Percentiles rank a stretch among this genome's conserved stretches.
phyloP scores from a whole-genome alignment of 2,888 invertebrate species.

The Apoda limacodes region DNA sequence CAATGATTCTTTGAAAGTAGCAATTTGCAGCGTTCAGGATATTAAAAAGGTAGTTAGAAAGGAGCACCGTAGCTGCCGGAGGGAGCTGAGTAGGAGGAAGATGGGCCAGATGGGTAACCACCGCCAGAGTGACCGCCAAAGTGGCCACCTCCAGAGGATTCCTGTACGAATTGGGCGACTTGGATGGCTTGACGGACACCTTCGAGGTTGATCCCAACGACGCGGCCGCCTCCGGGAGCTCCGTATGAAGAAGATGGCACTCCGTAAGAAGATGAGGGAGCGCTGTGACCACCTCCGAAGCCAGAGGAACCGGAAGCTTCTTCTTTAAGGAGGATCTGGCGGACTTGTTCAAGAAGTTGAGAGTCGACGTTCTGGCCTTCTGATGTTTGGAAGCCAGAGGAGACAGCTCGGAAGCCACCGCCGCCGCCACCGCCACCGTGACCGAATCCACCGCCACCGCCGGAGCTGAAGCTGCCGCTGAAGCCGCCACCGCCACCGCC shows the following conservation, averaged over 20 bases:
- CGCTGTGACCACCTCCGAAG: slow-evolving; percentile 60
- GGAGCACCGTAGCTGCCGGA: slow-evolving; percentile 80
- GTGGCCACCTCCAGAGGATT: no score
- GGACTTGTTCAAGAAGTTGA: slow-evolving; percentile 84
- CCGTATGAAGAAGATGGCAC: slow-evolving; percentile 77
- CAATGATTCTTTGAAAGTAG: slow-evolving; percentile 8
- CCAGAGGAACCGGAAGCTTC: slow-evolving; percentile 73
- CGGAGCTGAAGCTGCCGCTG: slow-evolving; percentile 50
- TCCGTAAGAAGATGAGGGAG: slow-evolving; percentile 73
- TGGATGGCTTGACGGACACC: slow-evolving; percentile 89
- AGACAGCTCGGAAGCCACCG: slow-evolving; percentile 80
- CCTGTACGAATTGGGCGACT: slow-evolving; percentile 86
- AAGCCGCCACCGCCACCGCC: slow-evolving; percentile 41
- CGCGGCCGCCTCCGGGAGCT: slow-evolving; percentile 73
- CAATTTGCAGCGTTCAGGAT: slow-evolving; percentile 29
- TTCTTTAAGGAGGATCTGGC: slow-evolving; percentile 86
- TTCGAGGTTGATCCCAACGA: slow-evolving; percentile 87
- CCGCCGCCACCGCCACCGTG: slow-evolving; percentile 59
- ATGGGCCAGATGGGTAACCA: slow-evolving; percentile 64
- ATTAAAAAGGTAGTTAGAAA: slow-evolving; percentile 42
- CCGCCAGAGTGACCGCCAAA: slow-evolving; percentile 37
- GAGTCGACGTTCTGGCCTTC: slow-evolving; percentile 87
- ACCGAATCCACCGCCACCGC: slow-evolving; percentile 40
- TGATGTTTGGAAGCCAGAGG: slow-evolving; percentile 82
- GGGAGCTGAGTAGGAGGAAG: slow-evolving; percentile 70